Evolutionary conservation across 2,888 invertebrate genomes (phyloP), one percentile per base, ranked within the genome.

Genomic region (Chironomus riparius): DNA sequence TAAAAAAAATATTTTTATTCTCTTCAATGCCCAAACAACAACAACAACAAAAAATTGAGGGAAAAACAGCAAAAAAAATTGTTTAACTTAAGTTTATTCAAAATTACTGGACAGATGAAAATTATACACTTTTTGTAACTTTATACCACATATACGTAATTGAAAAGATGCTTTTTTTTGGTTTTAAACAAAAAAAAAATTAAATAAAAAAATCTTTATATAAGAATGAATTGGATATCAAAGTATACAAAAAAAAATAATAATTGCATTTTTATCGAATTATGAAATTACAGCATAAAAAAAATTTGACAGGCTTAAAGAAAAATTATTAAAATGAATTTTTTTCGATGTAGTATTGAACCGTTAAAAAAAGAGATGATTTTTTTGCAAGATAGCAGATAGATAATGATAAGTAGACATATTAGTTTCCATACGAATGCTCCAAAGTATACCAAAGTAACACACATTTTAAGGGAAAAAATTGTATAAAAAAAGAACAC

Each of bases 401-500:
- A 65, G 18, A 65, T 13, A 24, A 24, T 65, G 13, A 65, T 65
- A 65, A 65, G 65, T 65, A 65, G 65, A 65, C 13, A 65, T 65
- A 62, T 62, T 56, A 71, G 71, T 71, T 71, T 56, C 56, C 70
- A 70, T 70, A 71, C 24, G 70, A 47, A 73, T 62, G 72, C 72
- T 75, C 74, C 74, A 75, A 75, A 75, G 74, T 75, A 75, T 75
- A 75, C 74, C 74, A 75, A 73, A 73, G 72, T 73, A 62, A 73
- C 38, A 61, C 62, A 62, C 48, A 72, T 28, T 15, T 24, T 61
- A 47, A 28, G 50, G n/a, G 18, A 24, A 71, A 24, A 22, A 71
- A 22, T 13, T n/a, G 24, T 71, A 22, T 71, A 47, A 48, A 71
- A 56, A 71, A n/a, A n/a, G n/a, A n/a, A 70, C 13, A 50, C n/a